phyloP scores from a whole-genome alignment of 2,888 invertebrate species.

The Hipparchia sbordonii region DNA sequence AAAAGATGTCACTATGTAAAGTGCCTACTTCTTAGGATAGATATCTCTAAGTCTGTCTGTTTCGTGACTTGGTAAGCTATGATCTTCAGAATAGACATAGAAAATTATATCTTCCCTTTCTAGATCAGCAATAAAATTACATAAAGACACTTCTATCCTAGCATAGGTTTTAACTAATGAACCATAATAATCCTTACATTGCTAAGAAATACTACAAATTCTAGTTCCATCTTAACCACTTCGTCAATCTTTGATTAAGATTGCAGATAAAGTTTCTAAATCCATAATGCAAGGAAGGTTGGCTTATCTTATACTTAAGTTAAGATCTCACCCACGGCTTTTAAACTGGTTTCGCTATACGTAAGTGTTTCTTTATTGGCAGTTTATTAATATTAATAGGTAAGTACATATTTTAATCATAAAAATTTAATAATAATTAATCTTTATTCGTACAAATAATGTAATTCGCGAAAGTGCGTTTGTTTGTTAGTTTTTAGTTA shows the following conservation, averaged over 20 bases:
- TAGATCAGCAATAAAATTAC: too few relatives aligned
- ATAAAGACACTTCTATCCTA: too few relatives aligned
- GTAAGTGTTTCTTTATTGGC: slow-evolving; percentile 27
- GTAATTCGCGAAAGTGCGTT: too few relatives aligned
- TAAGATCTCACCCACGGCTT: slow-evolving; percentile 38
- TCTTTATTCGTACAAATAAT: not conserved
- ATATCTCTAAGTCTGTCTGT: too few relatives aligned
- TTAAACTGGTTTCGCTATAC: slow-evolving; percentile 28
- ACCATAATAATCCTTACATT: too few relatives aligned
- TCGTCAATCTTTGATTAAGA: slow-evolving; percentile 39
- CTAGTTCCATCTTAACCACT: slow-evolving; percentile 32
- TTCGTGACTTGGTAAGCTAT: too few relatives aligned
- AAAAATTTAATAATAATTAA: not conserved
- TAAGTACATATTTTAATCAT: not conserved
- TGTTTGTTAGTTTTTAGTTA: too few relatives aligned
- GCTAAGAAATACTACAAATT: slow-evolving; percentile 25
- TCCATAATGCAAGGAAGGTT: slow-evolving; percentile 39
- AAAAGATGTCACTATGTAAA: too few relatives aligned
- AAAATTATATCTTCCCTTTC: too few relatives aligned
- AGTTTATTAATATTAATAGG: slow-evolving; percentile 19
- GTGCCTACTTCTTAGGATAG: too few relatives aligned
- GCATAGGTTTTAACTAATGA: too few relatives aligned
- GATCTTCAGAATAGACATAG: too few relatives aligned
- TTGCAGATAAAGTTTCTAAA: slow-evolving; percentile 40
- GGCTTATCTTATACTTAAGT: slow-evolving; percentile 36